phyloP scores from a whole-genome alignment of 2,113 vertebrate species.

The Ornithorhynchus anatinus region DNA sequence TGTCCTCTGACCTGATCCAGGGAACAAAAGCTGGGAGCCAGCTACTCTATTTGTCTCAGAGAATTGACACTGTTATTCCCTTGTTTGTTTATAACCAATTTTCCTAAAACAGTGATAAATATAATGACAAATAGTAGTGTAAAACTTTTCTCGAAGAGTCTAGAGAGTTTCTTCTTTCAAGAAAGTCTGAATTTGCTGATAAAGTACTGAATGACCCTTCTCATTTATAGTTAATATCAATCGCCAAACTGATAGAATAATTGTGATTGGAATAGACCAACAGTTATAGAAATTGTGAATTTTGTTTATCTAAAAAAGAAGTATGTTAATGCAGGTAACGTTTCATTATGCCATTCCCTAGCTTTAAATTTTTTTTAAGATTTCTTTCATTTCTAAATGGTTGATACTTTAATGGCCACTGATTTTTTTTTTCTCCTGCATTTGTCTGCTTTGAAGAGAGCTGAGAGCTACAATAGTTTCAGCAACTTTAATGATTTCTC shows the following conservation, averaged over 20 bases:
- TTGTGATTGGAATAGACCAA: background rate
- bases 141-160: too few species aligned
- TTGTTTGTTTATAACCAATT: too few species aligned
- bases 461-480: background rate
- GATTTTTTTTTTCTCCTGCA: too few species aligned
- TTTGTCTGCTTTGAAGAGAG: background rate
- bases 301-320: background rate
- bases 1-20: too few species aligned
- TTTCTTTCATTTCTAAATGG: background rate
- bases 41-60: too few species aligned
- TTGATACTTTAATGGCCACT: background rate
- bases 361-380: background rate
- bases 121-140: too few species aligned
- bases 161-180: too few species aligned
- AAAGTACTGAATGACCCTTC: conserved; percentile 18
- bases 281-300: background rate
- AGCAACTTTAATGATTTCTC: background rate
- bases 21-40: too few species aligned
- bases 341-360: background rate
- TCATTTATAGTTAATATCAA: conserved; percentile 21
- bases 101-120: too few species aligned
- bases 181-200: too few species aligned
- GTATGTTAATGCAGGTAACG: background rate
- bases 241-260: conserved; percentile 21
- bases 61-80: too few species aligned